phyloP scores from a whole-genome alignment of 2,113 vertebrate species.

The Campylomormyrus numenius region DNA sequence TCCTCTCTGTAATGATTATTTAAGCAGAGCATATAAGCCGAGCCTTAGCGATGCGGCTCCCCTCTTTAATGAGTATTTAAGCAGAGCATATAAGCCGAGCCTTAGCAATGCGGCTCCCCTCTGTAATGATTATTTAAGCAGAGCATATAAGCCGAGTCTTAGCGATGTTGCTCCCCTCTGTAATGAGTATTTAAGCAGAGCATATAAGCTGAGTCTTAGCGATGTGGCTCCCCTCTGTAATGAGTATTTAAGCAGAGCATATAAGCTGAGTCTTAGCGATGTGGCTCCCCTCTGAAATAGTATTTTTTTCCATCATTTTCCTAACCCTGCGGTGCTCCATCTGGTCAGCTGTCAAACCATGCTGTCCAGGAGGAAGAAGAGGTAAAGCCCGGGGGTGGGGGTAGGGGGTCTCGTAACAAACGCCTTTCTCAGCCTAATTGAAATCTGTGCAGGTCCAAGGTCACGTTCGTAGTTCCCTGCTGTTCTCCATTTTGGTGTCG shows the following conservation, averaged over 20 bases:
- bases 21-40: too few species aligned
- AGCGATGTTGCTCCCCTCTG: too few species aligned
- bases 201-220: too few species aligned
- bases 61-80: neutral
- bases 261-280: too few species aligned
- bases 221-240: neutral
- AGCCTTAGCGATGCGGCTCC: too few species aligned
- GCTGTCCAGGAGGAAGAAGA: neutral
- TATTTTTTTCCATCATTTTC: neutral
- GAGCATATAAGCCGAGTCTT: too few species aligned
- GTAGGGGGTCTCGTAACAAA: neutral
- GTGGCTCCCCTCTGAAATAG: neutral
- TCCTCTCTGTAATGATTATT: too few species aligned
- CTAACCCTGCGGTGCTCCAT: neutral
- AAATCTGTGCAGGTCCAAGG: neutral
- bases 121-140: too few species aligned
- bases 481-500: neutral
- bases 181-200: neutral
- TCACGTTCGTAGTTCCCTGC: neutral
- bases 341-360: neutral
- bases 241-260: neutral
- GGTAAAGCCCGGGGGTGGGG: neutral
- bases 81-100: too few species aligned
- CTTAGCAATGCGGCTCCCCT: too few species aligned
- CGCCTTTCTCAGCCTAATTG: neutral